Base-by-base conservation (phyloP, 2,888 invertebrate species). In the Ectobius pallidus region DNA sequence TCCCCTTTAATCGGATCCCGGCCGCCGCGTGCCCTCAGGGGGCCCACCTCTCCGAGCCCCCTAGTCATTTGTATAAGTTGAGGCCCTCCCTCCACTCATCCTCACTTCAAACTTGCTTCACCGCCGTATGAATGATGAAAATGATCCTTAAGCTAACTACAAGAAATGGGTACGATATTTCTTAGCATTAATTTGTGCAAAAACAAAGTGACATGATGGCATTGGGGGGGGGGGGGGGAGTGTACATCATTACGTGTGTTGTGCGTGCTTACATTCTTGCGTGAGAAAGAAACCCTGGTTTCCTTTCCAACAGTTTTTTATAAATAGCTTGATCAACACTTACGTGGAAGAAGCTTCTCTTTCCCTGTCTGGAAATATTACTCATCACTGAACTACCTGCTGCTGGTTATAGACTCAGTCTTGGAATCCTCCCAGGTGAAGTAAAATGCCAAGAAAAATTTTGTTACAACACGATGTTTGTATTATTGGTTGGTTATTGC, bases 21-120 rank as follows among this genome's bases (percentile, higher is more conserved):
- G 58, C 30, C 30, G 58, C 58, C 58, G 58, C 30, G 58, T 58
- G 58, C 58, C 58, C 58, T 58, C 14, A 58, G 58, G 58, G 58
- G 58, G 58, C 27, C 27, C 58, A 25, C 27, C 58, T 30, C n/a
- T 25, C 58, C 58, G 32, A 30, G 30, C 58, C 58, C 58, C 58
- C 58, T 30, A 58, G 58, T 58, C 58, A 58, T 58, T 58, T 58
- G 58, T 58, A 58, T 58, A 58, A 30, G 58, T 58, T 58, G 58
- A n/a, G 30, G n/a, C 27, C 25, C 58, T 58, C 58, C 58, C 9
- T 58, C 4, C 58, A 16, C 58, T 58, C 52, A 52, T n/a, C 52
- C 58, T 58, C n/a, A 30, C 30, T n/a, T 46, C 46, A 11, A 46
- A 46, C 46, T 46, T 46, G 3, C n/a, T n/a, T 14, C 9, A 30